Conservation (phyloP, 2,888 invertebrate species). For the Galerucella nymphaeae region DNA sequence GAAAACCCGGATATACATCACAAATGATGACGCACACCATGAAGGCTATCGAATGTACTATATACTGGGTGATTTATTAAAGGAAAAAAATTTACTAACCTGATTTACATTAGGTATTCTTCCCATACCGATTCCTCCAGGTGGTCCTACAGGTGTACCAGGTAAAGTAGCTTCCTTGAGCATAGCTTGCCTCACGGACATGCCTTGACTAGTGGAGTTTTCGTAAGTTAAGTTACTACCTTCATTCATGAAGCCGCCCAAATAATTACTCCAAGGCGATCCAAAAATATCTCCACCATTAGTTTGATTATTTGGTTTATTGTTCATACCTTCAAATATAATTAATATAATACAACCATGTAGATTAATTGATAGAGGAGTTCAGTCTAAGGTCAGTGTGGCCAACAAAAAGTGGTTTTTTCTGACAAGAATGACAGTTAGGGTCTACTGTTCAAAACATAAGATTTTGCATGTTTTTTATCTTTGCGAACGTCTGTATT, state of each 20-base stretch:
- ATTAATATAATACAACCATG: constrained; percentile 12
- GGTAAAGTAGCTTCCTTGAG: constrained; percentile 59
- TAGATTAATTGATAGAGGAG: too few relatives aligned
- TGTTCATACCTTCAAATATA: constrained; percentile 27
- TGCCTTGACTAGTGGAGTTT: constrained; percentile 41
- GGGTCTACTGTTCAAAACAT: too few relatives aligned
- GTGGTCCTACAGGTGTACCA: constrained; percentile 42
- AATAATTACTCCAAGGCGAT: constrained; percentile 52
- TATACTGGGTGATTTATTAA: too few relatives aligned
- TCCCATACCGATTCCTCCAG: constrained; percentile 32
- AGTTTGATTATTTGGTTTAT: constrained; percentile 33
- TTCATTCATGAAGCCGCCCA: constrained; percentile 37
- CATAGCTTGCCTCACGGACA: constrained; percentile 63
- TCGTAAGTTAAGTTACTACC: constrained; percentile 29
- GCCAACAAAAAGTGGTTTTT: too few relatives aligned
- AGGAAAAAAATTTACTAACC: constrained; percentile 6
- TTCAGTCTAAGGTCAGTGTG: too few relatives aligned
- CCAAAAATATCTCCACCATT: constrained; percentile 52
- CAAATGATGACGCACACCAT: too few relatives aligned
- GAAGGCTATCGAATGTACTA: too few relatives aligned
- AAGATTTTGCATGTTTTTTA: too few relatives aligned
- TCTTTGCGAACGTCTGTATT: too few relatives aligned
- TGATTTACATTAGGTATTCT: constrained; percentile 43
- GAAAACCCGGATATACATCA: too few relatives aligned
- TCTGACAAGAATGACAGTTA: too few relatives aligned